Percentiles rank a stretch among this genome's conserved stretches.
Evolutionary conservation across 2,888 invertebrate species (phyloP).

Genomic region (Hemistola chrysoprasaria): DNA sequence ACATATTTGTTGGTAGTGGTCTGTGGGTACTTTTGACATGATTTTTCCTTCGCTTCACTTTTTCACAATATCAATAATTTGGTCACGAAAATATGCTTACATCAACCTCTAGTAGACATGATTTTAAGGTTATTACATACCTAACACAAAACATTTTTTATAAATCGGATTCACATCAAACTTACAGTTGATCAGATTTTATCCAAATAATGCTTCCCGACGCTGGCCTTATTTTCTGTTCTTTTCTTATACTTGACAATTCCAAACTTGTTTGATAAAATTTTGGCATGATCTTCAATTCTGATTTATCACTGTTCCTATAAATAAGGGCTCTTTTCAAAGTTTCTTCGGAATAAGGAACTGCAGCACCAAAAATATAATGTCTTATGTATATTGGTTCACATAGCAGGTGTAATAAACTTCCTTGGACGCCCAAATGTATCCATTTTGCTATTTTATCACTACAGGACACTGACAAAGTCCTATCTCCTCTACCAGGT

Average conservation of each 20-base stretch:
- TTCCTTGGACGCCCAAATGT: constrained; percentile 92
- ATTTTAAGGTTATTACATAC: no score
- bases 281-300: constrained; percentile 35
- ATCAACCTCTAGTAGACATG: no score
- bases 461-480: constrained; percentile 95
- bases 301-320: constrained; percentile 42
- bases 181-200: constrained; percentile 50
- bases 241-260: constrained; percentile 45
- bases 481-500: constrained; percentile 94
- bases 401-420: constrained; percentile 85
- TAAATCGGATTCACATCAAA: constrained; percentile 10
- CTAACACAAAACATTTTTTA: no score
- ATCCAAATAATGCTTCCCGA: constrained; percentile 65
- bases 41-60: no score
- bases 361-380: constrained; percentile 86
- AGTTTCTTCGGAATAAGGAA: constrained; percentile 83
- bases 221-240: constrained; percentile 45
- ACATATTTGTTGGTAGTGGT: no score
- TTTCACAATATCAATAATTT: no score
- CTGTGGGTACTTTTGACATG: no score
- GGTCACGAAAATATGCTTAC: no score
- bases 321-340: constrained; percentile 79
- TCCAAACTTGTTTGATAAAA: constrained; percentile 48
- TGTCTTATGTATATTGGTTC: constrained; percentile 86
- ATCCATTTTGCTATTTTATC: constrained; percentile 97